Evolutionary conservation across 1,140 invertebrate species (phyloP).

Genomic region (Zaprionus tsacasi): DNA sequence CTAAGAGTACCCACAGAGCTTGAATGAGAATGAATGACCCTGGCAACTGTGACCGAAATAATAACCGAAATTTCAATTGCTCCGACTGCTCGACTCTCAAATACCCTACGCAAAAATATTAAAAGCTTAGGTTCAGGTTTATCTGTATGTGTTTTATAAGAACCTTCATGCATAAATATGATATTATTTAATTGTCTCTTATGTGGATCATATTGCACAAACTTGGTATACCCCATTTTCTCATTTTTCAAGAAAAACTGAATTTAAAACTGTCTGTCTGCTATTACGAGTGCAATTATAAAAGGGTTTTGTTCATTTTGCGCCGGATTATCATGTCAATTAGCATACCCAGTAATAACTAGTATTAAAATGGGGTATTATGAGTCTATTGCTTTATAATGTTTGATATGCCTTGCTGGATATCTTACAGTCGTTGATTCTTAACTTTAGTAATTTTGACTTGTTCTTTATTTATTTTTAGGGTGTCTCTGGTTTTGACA

Average conservation of each 20-base stretch:
- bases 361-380: background rate
- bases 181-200: background rate
- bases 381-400: background rate
- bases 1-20: constrained; percentile 24
- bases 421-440: constrained; percentile 13
- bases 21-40: constrained; percentile 12
- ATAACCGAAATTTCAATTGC: constrained; percentile 1
- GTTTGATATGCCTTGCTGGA: background rate
- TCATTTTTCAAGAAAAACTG: background rate
- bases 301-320: constrained; percentile 42
- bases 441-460: constrained; percentile 14
- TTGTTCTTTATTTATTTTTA: constrained; percentile 28
- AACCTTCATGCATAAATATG: no score
- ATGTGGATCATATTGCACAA: background rate
- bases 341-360: constrained; percentile 5
- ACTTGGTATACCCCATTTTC: background rate
- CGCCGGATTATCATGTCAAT: constrained; percentile 62
- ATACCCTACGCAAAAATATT: background rate
- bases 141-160: no score
- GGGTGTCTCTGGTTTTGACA: constrained; percentile 31
- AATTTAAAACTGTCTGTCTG: background rate
- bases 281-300: constrained; percentile 34
- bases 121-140: no score
- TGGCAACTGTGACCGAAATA: constrained; percentile 5
- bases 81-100: background rate